Evolutionary conservation across 2,113 vertebrate genomes (phyloP).

Genomic region (Petromus typicus): DNA sequence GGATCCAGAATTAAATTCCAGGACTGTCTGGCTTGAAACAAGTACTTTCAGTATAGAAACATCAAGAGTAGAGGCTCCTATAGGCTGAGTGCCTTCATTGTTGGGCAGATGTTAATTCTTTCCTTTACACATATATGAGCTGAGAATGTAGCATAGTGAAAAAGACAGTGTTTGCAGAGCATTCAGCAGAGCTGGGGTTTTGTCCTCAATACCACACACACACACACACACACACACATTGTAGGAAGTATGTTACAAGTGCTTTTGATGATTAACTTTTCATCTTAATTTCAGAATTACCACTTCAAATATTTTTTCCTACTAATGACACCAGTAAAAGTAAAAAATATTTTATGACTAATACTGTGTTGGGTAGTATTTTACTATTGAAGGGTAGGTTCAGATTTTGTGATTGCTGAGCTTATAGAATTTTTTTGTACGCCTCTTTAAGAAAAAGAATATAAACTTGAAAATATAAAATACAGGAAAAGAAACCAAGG

Average conservation of each 20-base stretch:
- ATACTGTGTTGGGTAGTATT: background rate
- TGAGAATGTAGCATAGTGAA: background rate
- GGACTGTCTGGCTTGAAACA: no score
- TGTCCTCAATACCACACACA: background rate
- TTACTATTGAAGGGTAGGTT: background rate
- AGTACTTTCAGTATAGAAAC: background rate
- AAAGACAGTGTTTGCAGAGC: background rate
- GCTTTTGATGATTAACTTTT: background rate
- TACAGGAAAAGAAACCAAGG: background rate
- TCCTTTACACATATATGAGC: background rate
- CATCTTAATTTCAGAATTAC: conserved; percentile 44
- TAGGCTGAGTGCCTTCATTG: background rate
- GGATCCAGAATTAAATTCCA: background rate
- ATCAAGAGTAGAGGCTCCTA: background rate
- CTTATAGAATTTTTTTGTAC: background rate
- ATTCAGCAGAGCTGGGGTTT: background rate
- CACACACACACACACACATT: background rate
- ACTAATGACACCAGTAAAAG: background rate
- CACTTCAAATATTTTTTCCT: background rate
- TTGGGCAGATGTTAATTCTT: background rate
- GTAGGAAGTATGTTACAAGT: background rate
- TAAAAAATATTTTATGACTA: background rate
- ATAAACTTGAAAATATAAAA: background rate
- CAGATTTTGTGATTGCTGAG: background rate
- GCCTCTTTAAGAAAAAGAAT: conserved; percentile 22